phyloP scores from a whole-genome alignment of 2,113 vertebrate species.

The Euleptes europaea region DNA sequence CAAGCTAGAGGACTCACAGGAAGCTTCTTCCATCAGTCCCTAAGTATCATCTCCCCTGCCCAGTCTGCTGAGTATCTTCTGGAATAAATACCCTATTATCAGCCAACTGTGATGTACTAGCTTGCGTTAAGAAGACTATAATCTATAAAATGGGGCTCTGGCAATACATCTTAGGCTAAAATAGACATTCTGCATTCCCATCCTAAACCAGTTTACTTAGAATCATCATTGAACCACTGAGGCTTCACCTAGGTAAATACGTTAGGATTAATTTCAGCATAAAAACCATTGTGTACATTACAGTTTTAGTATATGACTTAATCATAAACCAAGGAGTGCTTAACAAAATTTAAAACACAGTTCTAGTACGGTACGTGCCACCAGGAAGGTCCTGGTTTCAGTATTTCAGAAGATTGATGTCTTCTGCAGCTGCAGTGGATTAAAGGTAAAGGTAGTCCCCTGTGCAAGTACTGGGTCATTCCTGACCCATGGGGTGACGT shows the following conservation, averaged over 20 bases:
- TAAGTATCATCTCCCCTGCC: neutral
- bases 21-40: neutral
- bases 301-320: neutral
- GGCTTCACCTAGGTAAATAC: neutral
- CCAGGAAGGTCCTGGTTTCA: neutral
- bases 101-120: conserved; percentile 5
- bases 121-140: conserved; percentile 21
- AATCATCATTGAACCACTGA: conserved; percentile 19
- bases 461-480: too few species aligned
- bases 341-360: neutral
- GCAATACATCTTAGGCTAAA: conserved; percentile 30
- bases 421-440: too few species aligned
- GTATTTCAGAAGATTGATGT: neutral
- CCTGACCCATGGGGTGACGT: too few species aligned
- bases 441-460: too few species aligned
- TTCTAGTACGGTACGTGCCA: neutral
- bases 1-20: neutral
- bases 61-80: neutral
- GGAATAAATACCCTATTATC: neutral
- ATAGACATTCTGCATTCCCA: neutral
- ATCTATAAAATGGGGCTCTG: conserved; percentile 17
- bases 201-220: conserved; percentile 32
- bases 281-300: neutral
- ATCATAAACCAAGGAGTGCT: neutral
- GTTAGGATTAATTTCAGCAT: neutral